Evolutionary conservation across 2,888 invertebrate genomes (phyloP).

Genomic region (Rhyacophila evoluta): DNA sequence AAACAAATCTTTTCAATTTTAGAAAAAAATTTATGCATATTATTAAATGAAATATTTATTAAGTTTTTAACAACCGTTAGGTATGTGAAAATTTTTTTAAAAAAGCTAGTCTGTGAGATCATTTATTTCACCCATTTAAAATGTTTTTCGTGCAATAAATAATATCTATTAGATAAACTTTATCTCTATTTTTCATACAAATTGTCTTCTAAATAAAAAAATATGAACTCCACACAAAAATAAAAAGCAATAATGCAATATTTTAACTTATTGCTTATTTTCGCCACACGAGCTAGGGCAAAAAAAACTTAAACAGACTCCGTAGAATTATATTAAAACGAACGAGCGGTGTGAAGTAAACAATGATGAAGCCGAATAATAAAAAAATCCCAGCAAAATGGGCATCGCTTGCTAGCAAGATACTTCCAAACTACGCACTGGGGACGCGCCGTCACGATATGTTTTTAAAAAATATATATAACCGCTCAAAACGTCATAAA

Average conservation of each 20-base stretch:
- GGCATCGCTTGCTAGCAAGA: conserved; percentile 16
- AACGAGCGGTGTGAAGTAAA: background rate
- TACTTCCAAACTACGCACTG: conserved; percentile 9
- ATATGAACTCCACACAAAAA: too few species aligned
- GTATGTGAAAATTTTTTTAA: too few species aligned
- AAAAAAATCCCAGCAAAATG: conserved; percentile 6
- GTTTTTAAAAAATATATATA: conserved; percentile 18
- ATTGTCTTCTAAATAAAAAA: too few species aligned
- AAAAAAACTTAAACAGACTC: conserved; percentile 13
- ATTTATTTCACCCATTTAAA: too few species aligned
- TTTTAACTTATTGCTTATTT: background rate
- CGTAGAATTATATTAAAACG: conserved; percentile 14
- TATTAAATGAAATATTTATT: too few species aligned
- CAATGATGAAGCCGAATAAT: conserved; percentile 17
- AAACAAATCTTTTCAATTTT: too few species aligned
- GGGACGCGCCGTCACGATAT: conserved; percentile 19
- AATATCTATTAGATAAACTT: too few species aligned
- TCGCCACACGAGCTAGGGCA: background rate
- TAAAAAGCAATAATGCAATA: background rate
- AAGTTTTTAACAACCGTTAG: too few species aligned
- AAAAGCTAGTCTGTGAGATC: too few species aligned
- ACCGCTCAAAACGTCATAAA: conserved; percentile 13
- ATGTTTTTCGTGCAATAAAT: too few species aligned
- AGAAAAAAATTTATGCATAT: too few species aligned
- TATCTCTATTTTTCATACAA: too few species aligned